Conservation (phyloP, 2,113 vertebrate species). For the Chrysochloris asiatica region DNA sequence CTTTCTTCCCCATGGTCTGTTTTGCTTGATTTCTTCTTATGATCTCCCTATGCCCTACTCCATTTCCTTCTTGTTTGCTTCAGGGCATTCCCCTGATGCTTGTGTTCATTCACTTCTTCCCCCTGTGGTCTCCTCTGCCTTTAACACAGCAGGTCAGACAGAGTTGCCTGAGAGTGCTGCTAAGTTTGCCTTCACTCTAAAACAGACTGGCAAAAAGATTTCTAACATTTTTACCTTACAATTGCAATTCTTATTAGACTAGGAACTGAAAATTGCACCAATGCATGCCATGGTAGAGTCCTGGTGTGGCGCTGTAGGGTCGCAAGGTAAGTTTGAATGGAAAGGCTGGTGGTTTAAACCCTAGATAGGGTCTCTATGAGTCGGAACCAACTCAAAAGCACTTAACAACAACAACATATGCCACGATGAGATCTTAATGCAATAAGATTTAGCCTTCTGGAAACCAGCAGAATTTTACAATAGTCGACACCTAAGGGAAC, state of each 20-base stretch:
- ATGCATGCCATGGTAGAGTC: background rate
- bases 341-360: no score
- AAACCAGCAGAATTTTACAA: conserved; percentile 46
- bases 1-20: background rate
- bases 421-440: conserved; percentile 6
- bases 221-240: conserved; percentile 24
- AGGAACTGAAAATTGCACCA: conserved; percentile 26
- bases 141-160: background rate
- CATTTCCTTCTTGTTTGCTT: background rate
- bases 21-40: background rate
- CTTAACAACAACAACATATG: no score
- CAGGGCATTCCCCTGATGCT: background rate
- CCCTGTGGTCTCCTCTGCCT: background rate
- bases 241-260: background rate
- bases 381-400: no score
- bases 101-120: background rate
- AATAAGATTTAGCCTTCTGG: background rate
- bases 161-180: background rate
- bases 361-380: no score
- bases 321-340: no score
- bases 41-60: background rate
- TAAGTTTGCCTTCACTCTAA: background rate
- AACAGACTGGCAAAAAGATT: background rate
- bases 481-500: background rate
- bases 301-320: no score